Conservation (phyloP, 2,888 invertebrate species). For the Tenthredo livida region DNA sequence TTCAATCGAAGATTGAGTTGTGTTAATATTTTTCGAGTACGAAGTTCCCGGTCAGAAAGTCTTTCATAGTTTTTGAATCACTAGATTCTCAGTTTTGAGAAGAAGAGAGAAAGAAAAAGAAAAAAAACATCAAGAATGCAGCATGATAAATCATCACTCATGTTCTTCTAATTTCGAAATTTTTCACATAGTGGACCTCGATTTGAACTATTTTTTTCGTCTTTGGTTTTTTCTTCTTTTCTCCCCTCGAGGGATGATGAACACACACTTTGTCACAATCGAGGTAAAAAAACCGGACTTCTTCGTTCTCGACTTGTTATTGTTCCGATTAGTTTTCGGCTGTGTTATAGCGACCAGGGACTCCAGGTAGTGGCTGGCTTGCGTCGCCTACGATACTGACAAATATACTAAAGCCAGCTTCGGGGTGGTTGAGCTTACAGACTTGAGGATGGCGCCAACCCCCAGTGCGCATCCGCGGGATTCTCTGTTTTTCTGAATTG, state of each 20-base stretch:
- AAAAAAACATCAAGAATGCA: neutral
- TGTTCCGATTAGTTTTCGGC: neutral
- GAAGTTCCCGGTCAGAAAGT: neutral
- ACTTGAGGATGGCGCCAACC: slow-evolving; percentile 33
- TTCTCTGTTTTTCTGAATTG: neutral
- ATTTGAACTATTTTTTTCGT: neutral
- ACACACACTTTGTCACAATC: neutral
- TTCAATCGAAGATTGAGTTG: too few species aligned
- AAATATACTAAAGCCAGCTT: slow-evolving; percentile 12
- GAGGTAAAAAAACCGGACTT: neutral
- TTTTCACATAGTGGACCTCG: neutral
- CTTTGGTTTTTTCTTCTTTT: too few species aligned
- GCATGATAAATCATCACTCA: neutral
- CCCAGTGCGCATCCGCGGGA: slow-evolving; percentile 25
- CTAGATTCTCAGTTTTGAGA: too few species aligned
- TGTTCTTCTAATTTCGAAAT: neutral
- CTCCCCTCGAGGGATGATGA: too few species aligned
- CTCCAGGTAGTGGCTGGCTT: neutral
- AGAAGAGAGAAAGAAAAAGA: too few species aligned
- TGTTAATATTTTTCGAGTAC: neutral
- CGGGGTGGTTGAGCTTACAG: slow-evolving; percentile 35
- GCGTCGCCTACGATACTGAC: slow-evolving; percentile 10
- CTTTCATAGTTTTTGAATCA: neutral
- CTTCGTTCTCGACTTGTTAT: neutral
- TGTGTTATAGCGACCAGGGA: neutral